A percentile compares a stretch with the other conserved stretches of the same genome.
phyloP scores from a whole-genome alignment of 2,888 invertebrate genomes.

The Flexamia atlantica region DNA sequence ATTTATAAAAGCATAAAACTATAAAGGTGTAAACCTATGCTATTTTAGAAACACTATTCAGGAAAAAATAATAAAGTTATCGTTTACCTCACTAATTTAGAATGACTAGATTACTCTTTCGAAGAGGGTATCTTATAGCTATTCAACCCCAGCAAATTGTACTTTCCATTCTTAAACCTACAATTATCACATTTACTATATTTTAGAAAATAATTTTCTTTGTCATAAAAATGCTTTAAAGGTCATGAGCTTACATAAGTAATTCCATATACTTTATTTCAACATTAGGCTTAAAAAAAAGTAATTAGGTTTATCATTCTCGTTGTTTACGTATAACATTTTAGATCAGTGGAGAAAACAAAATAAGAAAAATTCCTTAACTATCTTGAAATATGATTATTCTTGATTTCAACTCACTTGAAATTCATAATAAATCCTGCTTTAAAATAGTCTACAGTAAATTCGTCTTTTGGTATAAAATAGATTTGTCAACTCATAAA shows the following conservation, averaged over 20 bases:
- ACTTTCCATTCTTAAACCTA: not conserved
- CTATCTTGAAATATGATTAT: no score
- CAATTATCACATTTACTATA: not conserved
- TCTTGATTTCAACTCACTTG: no score
- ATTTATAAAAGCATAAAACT: not conserved
- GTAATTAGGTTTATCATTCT: no score
- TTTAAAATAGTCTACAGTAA: no score
- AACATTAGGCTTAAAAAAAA: no score
- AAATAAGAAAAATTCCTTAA: no score
- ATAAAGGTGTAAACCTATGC: not conserved
- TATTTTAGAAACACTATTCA: constrained; percentile 56
- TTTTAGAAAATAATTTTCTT: not conserved
- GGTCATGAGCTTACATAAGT: not conserved
- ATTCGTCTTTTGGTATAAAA: no score
- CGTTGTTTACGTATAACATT: no score
- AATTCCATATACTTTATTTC: no score
- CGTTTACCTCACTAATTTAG: constrained; percentile 10
- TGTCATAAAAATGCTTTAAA: not conserved
- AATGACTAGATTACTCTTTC: constrained; percentile 37
- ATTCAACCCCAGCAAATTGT: not conserved
- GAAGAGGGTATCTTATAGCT: not conserved
- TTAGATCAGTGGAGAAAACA: no score
- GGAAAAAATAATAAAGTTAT: constrained; percentile 11
- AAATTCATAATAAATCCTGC: no score
- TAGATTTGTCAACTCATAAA: no score